Conservation (phyloP, 2,888 invertebrate species). For the Philereme vetulata region DNA sequence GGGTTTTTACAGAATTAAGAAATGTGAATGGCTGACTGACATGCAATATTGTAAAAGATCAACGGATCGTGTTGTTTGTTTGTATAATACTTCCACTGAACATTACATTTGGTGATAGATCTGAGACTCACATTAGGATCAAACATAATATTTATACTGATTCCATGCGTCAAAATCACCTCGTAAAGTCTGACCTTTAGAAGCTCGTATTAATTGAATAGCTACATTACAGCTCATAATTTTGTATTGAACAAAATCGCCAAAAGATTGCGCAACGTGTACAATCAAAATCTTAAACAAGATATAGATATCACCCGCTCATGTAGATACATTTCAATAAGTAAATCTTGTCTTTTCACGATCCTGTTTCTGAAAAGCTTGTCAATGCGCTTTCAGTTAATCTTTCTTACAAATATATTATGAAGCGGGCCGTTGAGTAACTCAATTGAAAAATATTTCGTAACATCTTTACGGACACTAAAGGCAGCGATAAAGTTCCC, state of each 20-base stretch:
- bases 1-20: neutral
- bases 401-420: neutral
- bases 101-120: neutral
- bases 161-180: neutral
- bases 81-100: neutral
- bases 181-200: neutral
- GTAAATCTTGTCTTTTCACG: neutral
- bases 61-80: neutral
- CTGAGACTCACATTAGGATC: neutral
- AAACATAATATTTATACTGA: neutral
- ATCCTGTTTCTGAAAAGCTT: slow-evolving; percentile 6
- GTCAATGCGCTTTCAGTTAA: slow-evolving; percentile 10
- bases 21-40: neutral
- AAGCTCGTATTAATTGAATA: neutral
- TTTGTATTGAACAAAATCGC: too few relatives aligned
- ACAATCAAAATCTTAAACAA: neutral
- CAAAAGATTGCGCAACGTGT: neutral
- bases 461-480: slow-evolving; percentile 18
- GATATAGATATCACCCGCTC: too few relatives aligned
- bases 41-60: neutral
- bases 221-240: neutral
- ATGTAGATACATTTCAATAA: too few relatives aligned
- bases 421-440: slow-evolving; percentile 1
- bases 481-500: slow-evolving; percentile 23
- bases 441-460: slow-evolving; percentile 17